phyloP scores from a whole-genome alignment of 2,797 vertebrate species.

The Macroramphosus scolopax region DNA sequence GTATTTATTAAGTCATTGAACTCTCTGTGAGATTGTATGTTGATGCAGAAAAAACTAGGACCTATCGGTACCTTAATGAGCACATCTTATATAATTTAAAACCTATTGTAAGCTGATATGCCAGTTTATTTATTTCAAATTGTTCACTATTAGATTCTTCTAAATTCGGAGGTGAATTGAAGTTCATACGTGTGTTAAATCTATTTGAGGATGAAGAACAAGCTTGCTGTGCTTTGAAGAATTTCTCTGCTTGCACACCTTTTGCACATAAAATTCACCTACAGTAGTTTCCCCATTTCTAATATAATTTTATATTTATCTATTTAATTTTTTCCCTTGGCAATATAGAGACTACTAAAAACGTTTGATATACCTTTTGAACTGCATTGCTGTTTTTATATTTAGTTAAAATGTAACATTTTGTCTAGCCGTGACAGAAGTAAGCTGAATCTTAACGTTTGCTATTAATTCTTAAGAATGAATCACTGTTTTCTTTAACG shows the following conservation, averaged over 20 bases:
- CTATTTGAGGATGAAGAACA: conserved; percentile 20
- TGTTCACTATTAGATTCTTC: conserved; percentile 32
- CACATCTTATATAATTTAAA: conserved; percentile 63
- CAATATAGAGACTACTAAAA: conserved; percentile 31
- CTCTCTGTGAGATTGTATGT: conserved; percentile 67
- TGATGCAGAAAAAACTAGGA: conserved; percentile 40
- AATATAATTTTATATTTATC: conserved; percentile 70
- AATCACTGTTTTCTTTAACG: conserved; percentile 48
- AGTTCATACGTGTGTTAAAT: conserved; percentile 32
- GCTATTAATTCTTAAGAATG: conserved; percentile 39
- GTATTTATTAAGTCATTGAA: conserved; percentile 73
- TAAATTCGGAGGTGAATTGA: conserved; percentile 34
- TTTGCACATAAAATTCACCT: conserved; percentile 63
- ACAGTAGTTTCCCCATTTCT: conserved; percentile 33
- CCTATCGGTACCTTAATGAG: conserved; percentile 28
- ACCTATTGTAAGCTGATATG: conserved; percentile 60
- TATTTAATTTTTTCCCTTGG: conserved; percentile 35
- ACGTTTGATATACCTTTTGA: conserved; percentile 24
- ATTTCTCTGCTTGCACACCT: conserved; percentile 67
- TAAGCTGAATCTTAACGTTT: conserved; percentile 36
- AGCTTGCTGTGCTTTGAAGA: conserved; percentile 31
- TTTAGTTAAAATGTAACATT: conserved; percentile 31
- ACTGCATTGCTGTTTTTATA: conserved; percentile 31
- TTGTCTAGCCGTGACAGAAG: conserved; percentile 38
- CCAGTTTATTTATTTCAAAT: conserved; percentile 69